Conservation (phyloP, 2,797 vertebrate genomes). For the Notolepis coatsorum region DNA sequence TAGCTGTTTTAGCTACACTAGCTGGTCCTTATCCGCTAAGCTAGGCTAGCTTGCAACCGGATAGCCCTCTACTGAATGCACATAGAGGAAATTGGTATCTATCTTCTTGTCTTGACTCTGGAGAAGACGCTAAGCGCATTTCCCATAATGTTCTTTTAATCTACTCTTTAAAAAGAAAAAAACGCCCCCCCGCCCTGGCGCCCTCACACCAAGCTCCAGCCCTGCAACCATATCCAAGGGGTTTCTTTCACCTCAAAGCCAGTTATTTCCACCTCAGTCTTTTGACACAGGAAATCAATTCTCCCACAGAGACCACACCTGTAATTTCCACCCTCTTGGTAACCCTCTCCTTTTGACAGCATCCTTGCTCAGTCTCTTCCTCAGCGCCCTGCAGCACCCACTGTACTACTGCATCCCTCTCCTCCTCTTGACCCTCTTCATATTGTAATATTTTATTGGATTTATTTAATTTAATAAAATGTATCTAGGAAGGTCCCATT, state of each 20-base stretch:
- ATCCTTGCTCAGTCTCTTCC: neutral
- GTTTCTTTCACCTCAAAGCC: slow-evolving; percentile 38
- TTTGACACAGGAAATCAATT: slow-evolving; percentile 7
- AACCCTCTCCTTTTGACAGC: slow-evolving; percentile 15
- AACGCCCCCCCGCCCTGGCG: too few species aligned
- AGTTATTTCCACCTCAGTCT: slow-evolving; percentile 16
- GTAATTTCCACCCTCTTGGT: slow-evolving; percentile 16
- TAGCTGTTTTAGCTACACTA: too few species aligned
- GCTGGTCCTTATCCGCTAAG: too few species aligned
- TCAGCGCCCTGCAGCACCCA: neutral
- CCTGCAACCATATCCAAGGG: slow-evolving; percentile 49
- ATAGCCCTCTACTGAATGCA: too few species aligned
- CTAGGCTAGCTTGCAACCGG: too few species aligned
- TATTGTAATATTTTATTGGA: too few species aligned
- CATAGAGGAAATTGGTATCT: too few species aligned
- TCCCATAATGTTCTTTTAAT: slow-evolving; percentile 57
- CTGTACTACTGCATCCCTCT: neutral
- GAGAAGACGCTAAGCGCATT: too few species aligned
- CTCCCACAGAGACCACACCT: slow-evolving; percentile 16
- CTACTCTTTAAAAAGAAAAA: slow-evolving; percentile 24
- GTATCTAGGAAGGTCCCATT: too few species aligned
- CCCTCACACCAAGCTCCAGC: slow-evolving; percentile 31
- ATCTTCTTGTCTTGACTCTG: too few species aligned
- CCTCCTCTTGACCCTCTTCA: neutral
- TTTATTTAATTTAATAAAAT: too few species aligned